Percentiles rank a stretch among this genome's conserved stretches.
Conservation (phyloP, 2,888 invertebrate genomes). For the Ectobius pallidus region DNA sequence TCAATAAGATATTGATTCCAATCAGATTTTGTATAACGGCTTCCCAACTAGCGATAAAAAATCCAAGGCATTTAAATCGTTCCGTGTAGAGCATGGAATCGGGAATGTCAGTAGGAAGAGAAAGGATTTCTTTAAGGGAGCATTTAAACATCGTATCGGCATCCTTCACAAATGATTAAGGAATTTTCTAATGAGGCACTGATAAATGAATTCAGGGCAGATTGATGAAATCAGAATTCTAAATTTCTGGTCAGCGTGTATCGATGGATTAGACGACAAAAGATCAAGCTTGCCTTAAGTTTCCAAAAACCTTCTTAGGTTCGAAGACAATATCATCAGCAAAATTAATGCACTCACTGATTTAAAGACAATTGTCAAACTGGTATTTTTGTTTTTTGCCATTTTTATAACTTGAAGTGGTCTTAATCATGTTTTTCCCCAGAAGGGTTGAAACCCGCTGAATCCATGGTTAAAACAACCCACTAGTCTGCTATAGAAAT, state of each 20-base stretch:
- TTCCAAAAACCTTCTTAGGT: not conserved
- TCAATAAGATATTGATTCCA: not conserved
- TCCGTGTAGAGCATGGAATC: not conserved
- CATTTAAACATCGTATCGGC: not conserved
- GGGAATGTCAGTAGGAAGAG: not conserved
- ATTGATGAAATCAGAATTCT: too few species aligned
- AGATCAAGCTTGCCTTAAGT: not conserved
- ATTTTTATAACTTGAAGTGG: too few species aligned
- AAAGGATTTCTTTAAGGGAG: not conserved
- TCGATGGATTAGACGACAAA: not conserved
- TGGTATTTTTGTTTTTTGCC: too few species aligned
- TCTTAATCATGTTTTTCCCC: too few species aligned
- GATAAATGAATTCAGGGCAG: not conserved
- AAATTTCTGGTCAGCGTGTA: not conserved
- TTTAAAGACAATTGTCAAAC: not conserved
- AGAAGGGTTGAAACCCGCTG: too few species aligned
- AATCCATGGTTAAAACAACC: too few species aligned
- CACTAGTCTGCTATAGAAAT: too few species aligned
- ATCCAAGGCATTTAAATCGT: too few species aligned
- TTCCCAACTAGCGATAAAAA: too few species aligned
- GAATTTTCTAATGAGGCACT: too few species aligned
- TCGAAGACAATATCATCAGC: not conserved
- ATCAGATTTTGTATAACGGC: not conserved
- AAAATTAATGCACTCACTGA: not conserved
- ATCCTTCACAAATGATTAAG: not conserved